A percentile compares a stretch with the other conserved stretches of the same genome.
Evolutionary conservation across 2,797 vertebrate species (phyloP).

Genomic region (Scomberomorus guttatus): DNA sequence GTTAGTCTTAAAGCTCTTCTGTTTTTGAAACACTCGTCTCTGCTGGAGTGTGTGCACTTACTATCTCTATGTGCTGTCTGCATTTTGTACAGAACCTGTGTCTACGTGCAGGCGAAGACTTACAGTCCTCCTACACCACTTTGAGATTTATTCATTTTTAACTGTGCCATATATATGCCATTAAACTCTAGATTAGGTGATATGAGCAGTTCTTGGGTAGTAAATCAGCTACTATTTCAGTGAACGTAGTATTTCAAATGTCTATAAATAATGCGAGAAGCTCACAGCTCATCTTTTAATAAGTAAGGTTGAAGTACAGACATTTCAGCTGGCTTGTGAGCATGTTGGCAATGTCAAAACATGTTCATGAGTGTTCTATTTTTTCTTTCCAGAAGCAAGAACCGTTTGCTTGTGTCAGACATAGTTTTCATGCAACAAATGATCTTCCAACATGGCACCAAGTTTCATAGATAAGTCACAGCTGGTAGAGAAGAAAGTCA

Average conservation of each 20-base stretch:
- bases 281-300: constrained; percentile 7
- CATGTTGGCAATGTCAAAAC: constrained; percentile 13
- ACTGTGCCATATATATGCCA: not conserved
- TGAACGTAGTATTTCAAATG: constrained; percentile 1
- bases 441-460: not conserved
- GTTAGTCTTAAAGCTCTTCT: constrained; percentile 22
- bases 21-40: constrained; percentile 38
- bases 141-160: constrained; percentile 42
- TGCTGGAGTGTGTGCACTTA: constrained; percentile 7
- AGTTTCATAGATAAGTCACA: constrained; percentile 15
- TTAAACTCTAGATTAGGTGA: not conserved
- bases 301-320: not conserved
- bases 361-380: constrained; percentile 16
- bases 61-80: constrained; percentile 23
- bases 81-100: constrained; percentile 24
- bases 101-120: constrained; percentile 11
- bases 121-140: not conserved
- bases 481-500: not conserved
- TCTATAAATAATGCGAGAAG: constrained; percentile 29
- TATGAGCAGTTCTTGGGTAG: not conserved
- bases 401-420: not conserved
- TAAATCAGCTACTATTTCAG: constrained; percentile 15
- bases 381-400: not conserved
- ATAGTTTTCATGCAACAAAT: constrained; percentile 15
- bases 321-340: constrained; percentile 1